Percentiles rank a stretch among this genome's conserved stretches.
These are phyloP conservation scores for Heteromyza rotundicornis DNA, from an alignment of 2,888 invertebrate genomes.

Conservation along the genomic window DNA sequence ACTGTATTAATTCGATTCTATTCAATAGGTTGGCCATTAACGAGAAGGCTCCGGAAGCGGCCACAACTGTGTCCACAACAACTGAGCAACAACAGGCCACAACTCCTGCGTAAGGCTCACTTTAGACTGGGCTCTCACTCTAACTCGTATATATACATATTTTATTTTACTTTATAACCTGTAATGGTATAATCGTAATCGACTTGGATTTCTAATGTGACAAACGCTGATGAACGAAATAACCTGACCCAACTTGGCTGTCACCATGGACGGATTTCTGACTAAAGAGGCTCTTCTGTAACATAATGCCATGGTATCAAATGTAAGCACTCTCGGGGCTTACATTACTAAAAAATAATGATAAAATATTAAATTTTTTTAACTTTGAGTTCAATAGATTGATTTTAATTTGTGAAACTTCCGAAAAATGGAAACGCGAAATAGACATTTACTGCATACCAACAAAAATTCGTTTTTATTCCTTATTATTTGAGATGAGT, in stretches of 20 bases:
- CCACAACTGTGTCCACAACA: constrained; percentile 62
- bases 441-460: background rate
- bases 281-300: background rate
- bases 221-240: background rate
- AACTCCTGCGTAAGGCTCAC: constrained; percentile 55
- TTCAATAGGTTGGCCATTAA: constrained; percentile 74
- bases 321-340: constrained; percentile 9
- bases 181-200: too few relatives aligned
- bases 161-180: too few relatives aligned
- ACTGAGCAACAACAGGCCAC: constrained; percentile 53
- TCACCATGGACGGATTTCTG: background rate
- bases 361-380: constrained; percentile 14
- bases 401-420: background rate
- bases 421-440: background rate
- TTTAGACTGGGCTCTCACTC: too few relatives aligned
- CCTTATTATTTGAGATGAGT: background rate
- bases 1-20: too few relatives aligned
- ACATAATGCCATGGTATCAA: background rate
- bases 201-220: too few relatives aligned
- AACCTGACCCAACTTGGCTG: too few relatives aligned
- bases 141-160: too few relatives aligned
- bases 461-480: background rate
- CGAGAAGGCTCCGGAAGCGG: constrained; percentile 68
- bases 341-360: constrained; percentile 7
- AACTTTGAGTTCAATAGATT: background rate